Conservation (phyloP, 2,888 invertebrate species). For the Dinocampus coccinellae region DNA sequence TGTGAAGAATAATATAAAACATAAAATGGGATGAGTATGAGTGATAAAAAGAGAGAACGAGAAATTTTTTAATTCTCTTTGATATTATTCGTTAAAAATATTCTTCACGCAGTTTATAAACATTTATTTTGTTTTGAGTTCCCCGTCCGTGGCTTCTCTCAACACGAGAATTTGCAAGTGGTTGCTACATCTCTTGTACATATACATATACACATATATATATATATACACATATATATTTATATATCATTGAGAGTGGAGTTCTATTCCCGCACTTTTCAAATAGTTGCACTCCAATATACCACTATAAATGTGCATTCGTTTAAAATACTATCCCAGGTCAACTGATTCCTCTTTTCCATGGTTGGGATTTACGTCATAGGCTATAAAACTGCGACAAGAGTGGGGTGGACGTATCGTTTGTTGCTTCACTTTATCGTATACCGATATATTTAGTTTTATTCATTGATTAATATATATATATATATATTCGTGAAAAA, state of each 20-base stretch:
- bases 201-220: neutral
- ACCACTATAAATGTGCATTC: neutral
- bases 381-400: conserved; percentile 6
- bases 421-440: neutral
- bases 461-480: neutral
- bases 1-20: no score
- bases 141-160: neutral
- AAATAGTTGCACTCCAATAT: neutral
- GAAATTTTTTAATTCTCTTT: no score
- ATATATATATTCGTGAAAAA: no score
- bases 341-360: conserved; percentile 2
- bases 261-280: neutral
- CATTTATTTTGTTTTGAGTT: no score
- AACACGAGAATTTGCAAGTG: conserved; percentile 12
- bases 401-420: neutral
- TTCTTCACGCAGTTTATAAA: no score
- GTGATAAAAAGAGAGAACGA: no score
- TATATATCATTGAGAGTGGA: neutral
- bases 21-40: no score
- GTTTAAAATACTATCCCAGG: conserved; percentile 13
- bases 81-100: no score
- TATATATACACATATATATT: no score
- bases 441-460: neutral
- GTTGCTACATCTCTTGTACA: conserved; percentile 1
- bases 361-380: conserved; percentile 28